phyloP scores from a whole-genome alignment of 2,113 vertebrate genomes.

The Cyprinodon brontotheroides region DNA sequence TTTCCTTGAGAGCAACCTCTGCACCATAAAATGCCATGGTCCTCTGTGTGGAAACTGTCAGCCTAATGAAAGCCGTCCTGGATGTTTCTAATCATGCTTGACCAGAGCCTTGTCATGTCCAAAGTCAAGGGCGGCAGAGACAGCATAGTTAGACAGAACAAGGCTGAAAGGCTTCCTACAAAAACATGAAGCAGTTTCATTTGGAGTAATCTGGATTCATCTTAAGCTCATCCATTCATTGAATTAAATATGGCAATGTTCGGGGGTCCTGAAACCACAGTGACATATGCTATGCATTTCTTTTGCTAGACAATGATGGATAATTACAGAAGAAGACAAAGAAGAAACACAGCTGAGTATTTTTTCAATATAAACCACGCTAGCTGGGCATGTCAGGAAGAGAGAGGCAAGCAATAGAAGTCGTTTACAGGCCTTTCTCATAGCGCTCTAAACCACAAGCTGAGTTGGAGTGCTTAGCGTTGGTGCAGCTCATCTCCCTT shows the following conservation, averaged over 20 bases:
- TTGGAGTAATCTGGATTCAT: conserved; percentile 61
- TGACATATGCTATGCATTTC: conserved; percentile 78
- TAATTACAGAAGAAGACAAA: conserved; percentile 80
- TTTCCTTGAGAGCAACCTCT: conserved; percentile 38
- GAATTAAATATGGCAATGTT: conserved; percentile 73
- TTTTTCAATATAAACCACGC: conserved; percentile 79
- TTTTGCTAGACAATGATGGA: conserved; percentile 65
- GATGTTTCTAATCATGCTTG: conserved; percentile 59
- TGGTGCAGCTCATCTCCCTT: conserved; percentile 58
- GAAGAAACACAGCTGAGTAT: conserved; percentile 70
- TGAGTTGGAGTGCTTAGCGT: conserved; percentile 61
- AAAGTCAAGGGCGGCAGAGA: conserved; percentile 54
- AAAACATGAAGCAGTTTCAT: conserved; percentile 60
- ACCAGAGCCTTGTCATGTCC: conserved; percentile 60
- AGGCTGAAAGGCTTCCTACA: conserved; percentile 58
- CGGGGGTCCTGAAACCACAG: conserved; percentile 70
- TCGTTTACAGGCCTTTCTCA: conserved; percentile 54
- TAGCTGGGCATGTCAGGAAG: conserved; percentile 51
- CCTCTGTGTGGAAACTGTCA: conserved; percentile 40
- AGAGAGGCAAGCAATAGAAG: conserved; percentile 63
- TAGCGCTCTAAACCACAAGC: conserved; percentile 56
- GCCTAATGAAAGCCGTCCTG: conserved; percentile 48
- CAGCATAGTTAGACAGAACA: conserved; percentile 46
- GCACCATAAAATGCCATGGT: conserved; percentile 5
- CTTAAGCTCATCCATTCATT: conserved; percentile 59